These are phyloP conservation scores for Acanthosepion lycidas DNA, from an alignment of 2,888 invertebrate species.

Conservation along the genomic window DNA sequence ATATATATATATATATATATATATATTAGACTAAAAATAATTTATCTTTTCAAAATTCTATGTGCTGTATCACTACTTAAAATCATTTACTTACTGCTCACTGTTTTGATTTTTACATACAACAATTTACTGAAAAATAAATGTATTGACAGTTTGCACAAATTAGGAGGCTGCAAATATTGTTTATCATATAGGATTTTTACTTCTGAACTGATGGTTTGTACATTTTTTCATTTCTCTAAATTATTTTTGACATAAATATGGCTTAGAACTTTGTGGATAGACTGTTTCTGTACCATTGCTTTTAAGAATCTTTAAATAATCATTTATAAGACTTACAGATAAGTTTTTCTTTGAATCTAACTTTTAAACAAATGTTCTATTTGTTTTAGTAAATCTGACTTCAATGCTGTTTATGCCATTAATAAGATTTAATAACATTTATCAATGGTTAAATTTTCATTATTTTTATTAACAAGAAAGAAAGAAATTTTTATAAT, in stretches of 20 bases:
- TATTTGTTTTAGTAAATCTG: not conserved
- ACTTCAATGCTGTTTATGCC: too few species aligned
- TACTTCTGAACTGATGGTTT: not conserved
- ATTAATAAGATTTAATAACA: too few species aligned
- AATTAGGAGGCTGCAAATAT: not conserved
- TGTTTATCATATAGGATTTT: not conserved
- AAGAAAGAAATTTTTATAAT: not conserved
- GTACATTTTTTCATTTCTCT: too few species aligned
- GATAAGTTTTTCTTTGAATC: not conserved
- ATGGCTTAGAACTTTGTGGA: not conserved
- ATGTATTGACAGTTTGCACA: not conserved
- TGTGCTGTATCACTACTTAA: not conserved
- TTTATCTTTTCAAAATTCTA: too few species aligned
- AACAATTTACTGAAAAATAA: not conserved
- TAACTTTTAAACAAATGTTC: not conserved
- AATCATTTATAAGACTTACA: not conserved
- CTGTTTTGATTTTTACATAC: not conserved
- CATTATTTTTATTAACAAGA: too few species aligned
- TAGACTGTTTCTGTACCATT: not conserved
- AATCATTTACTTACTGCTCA: not conserved
- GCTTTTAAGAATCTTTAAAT: not conserved
- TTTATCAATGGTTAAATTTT: too few species aligned
- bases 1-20: too few species aligned
- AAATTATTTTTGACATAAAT: not conserved
- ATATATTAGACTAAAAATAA: too few species aligned